Conservation (phyloP, 2,797 vertebrate species). For the Enteromius treurensis region DNA sequence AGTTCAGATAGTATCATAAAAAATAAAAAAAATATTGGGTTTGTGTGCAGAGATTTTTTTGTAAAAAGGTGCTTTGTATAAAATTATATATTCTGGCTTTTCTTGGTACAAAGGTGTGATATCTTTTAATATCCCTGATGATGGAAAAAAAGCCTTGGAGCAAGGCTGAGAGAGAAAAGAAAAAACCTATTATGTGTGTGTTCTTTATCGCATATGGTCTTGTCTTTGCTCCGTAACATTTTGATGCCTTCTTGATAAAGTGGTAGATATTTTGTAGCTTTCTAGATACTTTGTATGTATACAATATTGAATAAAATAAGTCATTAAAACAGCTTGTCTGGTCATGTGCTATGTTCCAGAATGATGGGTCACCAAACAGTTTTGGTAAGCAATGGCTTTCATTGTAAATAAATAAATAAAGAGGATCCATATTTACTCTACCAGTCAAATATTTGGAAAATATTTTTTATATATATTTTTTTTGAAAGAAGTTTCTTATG, state of each 20-base stretch:
- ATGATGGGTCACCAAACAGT: neutral
- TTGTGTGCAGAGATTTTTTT: constrained; percentile 92
- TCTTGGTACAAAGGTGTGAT: constrained; percentile 97
- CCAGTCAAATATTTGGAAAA: no score
- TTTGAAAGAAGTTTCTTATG: no score
- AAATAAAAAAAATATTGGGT: constrained; percentile 84
- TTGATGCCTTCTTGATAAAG: constrained; percentile 99
- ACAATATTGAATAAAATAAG: constrained; percentile 99
- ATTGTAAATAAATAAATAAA: no score
- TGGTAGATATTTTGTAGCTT: constrained; percentile 99
- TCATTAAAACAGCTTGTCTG: constrained; percentile 70
- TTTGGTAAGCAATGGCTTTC: no score
- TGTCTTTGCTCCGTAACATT: constrained; percentile 99
- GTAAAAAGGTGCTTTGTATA: constrained; percentile 93
- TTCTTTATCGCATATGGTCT: constrained; percentile 97
- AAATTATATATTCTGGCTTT: constrained; percentile 94
- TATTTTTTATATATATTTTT: no score
- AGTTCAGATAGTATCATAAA: constrained; percentile 91
- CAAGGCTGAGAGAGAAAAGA: constrained; percentile 77
- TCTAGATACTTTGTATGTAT: constrained; percentile 99
- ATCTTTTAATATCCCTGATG: constrained; percentile 95
- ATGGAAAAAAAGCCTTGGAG: constrained; percentile 89
- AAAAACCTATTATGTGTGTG: constrained; percentile 86
- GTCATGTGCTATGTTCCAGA: neutral
- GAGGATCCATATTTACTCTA: no score